Conservation (phyloP, 2,888 invertebrate species). For the Cecidostiba fungosa region DNA sequence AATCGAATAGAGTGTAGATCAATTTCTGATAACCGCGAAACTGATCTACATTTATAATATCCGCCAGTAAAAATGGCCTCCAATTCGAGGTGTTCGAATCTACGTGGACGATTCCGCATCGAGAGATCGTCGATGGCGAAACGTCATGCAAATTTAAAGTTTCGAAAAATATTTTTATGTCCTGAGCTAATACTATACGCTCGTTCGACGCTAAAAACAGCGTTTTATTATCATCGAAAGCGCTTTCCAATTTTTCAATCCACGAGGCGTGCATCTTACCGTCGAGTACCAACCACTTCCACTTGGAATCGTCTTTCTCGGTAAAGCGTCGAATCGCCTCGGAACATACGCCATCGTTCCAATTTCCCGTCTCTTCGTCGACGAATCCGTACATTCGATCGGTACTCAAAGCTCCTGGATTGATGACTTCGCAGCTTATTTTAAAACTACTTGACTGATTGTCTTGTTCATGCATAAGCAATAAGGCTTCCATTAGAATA, state of each 20-base stretch:
- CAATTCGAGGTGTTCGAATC: slow-evolving; percentile 82
- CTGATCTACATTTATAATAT: slow-evolving; percentile 66
- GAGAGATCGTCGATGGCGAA: slow-evolving; percentile 84
- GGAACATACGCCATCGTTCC: slow-evolving; percentile 81
- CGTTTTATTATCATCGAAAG: slow-evolving; percentile 82
- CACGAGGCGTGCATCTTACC: slow-evolving; percentile 83
- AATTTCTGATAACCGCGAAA: slow-evolving; percentile 71
- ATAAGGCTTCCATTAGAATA: slow-evolving; percentile 80
- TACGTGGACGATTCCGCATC: slow-evolving; percentile 85
- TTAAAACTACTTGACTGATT: slow-evolving; percentile 53
- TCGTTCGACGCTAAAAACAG: slow-evolving; percentile 84
- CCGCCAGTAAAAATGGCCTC: slow-evolving; percentile 80
- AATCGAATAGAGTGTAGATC: slow-evolving; percentile 79
- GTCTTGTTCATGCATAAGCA: slow-evolving; percentile 74
- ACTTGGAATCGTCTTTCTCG: slow-evolving; percentile 77
- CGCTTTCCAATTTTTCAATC: slow-evolving; percentile 84
- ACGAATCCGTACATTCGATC: slow-evolving; percentile 83
- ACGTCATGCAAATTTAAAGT: slow-evolving; percentile 82
- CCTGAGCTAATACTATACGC: slow-evolving; percentile 81
- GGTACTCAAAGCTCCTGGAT: slow-evolving; percentile 83
- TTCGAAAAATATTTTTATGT: slow-evolving; percentile 84
- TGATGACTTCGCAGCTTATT: slow-evolving; percentile 81
- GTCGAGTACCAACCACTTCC: slow-evolving; percentile 85
- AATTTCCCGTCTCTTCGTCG: slow-evolving; percentile 82
- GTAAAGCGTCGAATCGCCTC: slow-evolving; percentile 80